These are phyloP conservation scores for Apaloderma vittatum DNA, from an alignment of 2,113 vertebrate genomes.

Conservation along the genomic window DNA sequence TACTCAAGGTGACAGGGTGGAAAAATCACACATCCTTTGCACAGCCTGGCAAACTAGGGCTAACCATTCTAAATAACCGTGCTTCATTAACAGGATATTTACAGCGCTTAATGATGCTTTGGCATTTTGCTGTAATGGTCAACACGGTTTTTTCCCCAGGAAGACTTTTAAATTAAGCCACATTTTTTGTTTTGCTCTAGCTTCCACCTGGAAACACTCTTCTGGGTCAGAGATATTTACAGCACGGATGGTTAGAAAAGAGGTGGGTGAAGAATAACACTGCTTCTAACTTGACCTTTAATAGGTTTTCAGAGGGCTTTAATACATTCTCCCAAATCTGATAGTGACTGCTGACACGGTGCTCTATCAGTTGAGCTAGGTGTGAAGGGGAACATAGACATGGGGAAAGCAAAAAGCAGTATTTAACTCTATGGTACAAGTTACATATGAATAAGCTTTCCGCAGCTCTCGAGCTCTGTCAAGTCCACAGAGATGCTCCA, in stretches of 20 bases:
- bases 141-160: not conserved
- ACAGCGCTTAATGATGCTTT: slow-evolving; percentile 7
- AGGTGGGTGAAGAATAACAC: not conserved
- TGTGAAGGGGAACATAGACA: not conserved
- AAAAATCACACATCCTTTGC: not conserved
- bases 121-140: not conserved
- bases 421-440: not conserved
- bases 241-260: not conserved
- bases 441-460: not conserved
- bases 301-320: slow-evolving; percentile 21
- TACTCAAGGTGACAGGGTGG: not conserved
- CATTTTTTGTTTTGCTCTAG: slow-evolving; percentile 28
- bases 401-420: not conserved
- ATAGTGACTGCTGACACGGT: rapidly evolving
- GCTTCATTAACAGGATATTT: slow-evolving; percentile 45
- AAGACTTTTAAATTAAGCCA: slow-evolving; percentile 29
- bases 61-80: not conserved
- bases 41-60: slow-evolving; percentile 4
- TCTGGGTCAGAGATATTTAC: slow-evolving; percentile 45
- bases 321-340: not conserved
- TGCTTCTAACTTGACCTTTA: slow-evolving; percentile 23
- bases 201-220: not conserved
- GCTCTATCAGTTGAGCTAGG: not conserved
- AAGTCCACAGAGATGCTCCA: not conserved
- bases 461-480: not conserved